Percentiles rank a stretch among this genome's conserved stretches.
Evolutionary conservation across 2,888 invertebrate genomes (phyloP).

Genomic region (Eurois occulta): DNA sequence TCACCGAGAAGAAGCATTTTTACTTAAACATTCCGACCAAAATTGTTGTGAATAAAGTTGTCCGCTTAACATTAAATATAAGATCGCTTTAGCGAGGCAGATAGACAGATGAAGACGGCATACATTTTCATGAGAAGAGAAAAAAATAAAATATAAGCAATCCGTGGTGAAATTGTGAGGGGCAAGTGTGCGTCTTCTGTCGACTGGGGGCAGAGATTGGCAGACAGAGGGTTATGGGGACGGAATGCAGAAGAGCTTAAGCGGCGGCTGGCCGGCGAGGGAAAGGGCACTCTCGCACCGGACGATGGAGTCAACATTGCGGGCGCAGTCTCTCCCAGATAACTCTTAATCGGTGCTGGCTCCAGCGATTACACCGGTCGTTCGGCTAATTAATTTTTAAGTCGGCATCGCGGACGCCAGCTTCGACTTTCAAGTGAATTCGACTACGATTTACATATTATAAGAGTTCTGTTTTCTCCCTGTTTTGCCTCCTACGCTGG

Average conservation of each 20-base stretch:
- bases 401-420: constrained; percentile 83
- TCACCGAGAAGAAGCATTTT: constrained; percentile 73
- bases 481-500: constrained; percentile 33
- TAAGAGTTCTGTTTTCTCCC: constrained; percentile 76
- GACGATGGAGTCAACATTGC: constrained; percentile 78
- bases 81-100: constrained; percentile 84
- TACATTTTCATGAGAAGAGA: constrained; percentile 85
- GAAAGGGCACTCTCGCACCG: constrained; percentile 77
- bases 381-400: constrained; percentile 91
- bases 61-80: constrained; percentile 85
- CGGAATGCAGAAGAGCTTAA: constrained; percentile 74
- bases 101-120: constrained; percentile 85
- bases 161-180: constrained; percentile 79
- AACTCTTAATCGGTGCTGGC: constrained; percentile 84
- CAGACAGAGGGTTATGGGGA: constrained; percentile 69
- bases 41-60: constrained; percentile 83
- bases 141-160: constrained; percentile 82
- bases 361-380: constrained; percentile 88
- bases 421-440: constrained; percentile 85
- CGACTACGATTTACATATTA: constrained; percentile 83
- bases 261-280: constrained; percentile 67
- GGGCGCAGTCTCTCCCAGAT: constrained; percentile 75
- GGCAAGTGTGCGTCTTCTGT: constrained; percentile 81
- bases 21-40: constrained; percentile 75
- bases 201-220: constrained; percentile 80